Base-by-base conservation (phyloP, 2,888 invertebrate genomes). In the Drosophila atroscutellata region DNA sequence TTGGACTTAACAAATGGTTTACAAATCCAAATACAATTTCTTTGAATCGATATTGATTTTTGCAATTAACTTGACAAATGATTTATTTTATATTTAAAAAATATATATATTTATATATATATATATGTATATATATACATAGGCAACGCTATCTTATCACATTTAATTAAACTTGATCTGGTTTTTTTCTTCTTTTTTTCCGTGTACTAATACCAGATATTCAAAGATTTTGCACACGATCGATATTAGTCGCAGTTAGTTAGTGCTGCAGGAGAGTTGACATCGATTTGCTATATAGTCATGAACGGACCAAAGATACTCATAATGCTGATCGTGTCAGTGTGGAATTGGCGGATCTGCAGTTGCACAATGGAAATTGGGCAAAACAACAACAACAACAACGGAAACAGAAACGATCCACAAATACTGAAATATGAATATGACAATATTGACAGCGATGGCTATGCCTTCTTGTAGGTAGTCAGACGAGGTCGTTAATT, bases 391-490 rank as follows among this genome's bases (percentile, higher is more conserved):
- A 28, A 28, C 26, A n/a, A 18, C 66, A 55, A n/a, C 36, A 52
- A 59, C 42, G 28, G 51, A 26, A 30, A 18, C 60, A 47, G 50
- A 32, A 66, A 56, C 28, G 57, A 67, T 28, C 86, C 89, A 34
- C 80, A 87, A 47, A 87, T 90, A 54, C 61, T 91, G 18, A 81
- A 79, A 37, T 90, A 84, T 47, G 83, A 91, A 20, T 93, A 93
- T 67, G 94, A 95, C 84, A 95, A 95, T 80, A 93, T 94, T 69
- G 95, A 95, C 67, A 87, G 94, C 39, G 94, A 94, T 81, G 93
- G 94, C 57, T 95, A 95, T 91, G 94, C 93, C 80, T 95, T 94
- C 81, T 94, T 93, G 94, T 94, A 93, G 94, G 90, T 82, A 45
- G 30, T 34, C 8, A 24, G 34, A 51, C 18, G 13, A 34, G 11